Percentiles rank a stretch among this genome's conserved stretches.
Conservation (phyloP, 2,797 vertebrate genomes). For the Onychomys leucogaster region DNA sequence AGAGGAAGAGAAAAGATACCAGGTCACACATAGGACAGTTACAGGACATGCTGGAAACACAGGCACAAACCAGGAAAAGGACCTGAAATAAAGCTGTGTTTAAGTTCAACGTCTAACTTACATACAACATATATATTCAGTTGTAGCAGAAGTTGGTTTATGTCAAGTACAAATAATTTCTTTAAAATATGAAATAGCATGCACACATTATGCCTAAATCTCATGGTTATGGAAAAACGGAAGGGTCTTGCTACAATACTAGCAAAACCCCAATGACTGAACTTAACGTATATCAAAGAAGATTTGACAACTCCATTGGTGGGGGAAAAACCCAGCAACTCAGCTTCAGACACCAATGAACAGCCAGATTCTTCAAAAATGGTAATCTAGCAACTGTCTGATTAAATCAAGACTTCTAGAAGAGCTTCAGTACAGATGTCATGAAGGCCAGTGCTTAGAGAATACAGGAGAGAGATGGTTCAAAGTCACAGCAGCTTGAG, state of each 20-base stretch:
- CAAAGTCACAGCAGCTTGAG: not conserved
- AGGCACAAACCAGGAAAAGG: not conserved
- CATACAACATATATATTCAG: not conserved
- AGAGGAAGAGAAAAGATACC: not conserved
- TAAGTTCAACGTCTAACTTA: not conserved
- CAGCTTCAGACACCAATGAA: constrained; percentile 8
- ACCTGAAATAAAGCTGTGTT: not conserved
- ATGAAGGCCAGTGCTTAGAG: not conserved
- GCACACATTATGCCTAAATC: not conserved
- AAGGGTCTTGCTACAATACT: constrained; percentile 32
- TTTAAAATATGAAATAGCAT: not conserved
- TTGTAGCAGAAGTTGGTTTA: not conserved
- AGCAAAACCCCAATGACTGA: constrained; percentile 27
- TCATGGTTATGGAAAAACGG: not conserved
- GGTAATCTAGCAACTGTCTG: not conserved
- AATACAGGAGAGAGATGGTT: not conserved
- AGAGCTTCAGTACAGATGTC: not conserved
- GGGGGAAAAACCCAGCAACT: not conserved
- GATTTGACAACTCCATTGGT: not conserved
- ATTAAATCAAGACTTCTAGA: not conserved
- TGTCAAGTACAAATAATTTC: not conserved
- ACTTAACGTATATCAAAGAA: not conserved
- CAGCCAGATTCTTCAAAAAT: not conserved
- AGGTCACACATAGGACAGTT: not conserved
- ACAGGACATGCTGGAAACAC: not conserved